Percentiles rank a stretch among this genome's conserved stretches.
phyloP scores from a whole-genome alignment of 2,888 invertebrate genomes.

The Cristatella mucedo region DNA sequence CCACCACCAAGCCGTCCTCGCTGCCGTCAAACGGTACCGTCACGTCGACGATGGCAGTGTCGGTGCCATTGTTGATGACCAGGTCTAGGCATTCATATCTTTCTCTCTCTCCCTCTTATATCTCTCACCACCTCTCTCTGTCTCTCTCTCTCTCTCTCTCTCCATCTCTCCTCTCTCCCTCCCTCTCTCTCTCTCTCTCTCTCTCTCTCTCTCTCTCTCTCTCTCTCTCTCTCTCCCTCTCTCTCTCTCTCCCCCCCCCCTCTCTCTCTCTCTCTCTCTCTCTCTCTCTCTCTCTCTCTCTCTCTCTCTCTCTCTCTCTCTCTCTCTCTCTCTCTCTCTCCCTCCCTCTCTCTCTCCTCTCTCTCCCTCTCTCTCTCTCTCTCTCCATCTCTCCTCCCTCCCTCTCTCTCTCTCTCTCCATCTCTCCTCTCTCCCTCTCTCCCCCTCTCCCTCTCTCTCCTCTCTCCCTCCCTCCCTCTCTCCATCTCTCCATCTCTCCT shows the following conservation, averaged over 20 bases:
- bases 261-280: not conserved
- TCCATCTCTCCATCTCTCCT: not conserved
- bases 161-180: not conserved
- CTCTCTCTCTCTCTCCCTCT: constrained; percentile 1
- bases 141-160: too few species aligned
- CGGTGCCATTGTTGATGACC: too few species aligned
- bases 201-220: too few species aligned
- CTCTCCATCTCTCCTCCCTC: too few species aligned
- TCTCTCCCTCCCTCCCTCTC: constrained; percentile 1
- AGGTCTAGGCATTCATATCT: not conserved
- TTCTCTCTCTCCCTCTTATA: not conserved
- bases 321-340: too few species aligned
- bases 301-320: constrained; percentile 1
- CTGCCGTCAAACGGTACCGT: too few species aligned
- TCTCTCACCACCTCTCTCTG: not conserved
- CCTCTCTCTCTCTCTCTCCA: not conserved
- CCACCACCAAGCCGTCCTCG: too few species aligned
- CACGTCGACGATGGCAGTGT: too few species aligned
- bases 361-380: constrained; percentile 1
- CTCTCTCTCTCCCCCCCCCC: too few species aligned
- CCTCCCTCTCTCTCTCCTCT: too few species aligned
- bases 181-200: constrained; percentile 1
- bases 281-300: too few species aligned
- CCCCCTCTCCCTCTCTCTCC: constrained; percentile 1
- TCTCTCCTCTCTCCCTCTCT: not conserved